Conservation (phyloP, 23 tunicate genomes). For the Corella eumyota region DNA sequence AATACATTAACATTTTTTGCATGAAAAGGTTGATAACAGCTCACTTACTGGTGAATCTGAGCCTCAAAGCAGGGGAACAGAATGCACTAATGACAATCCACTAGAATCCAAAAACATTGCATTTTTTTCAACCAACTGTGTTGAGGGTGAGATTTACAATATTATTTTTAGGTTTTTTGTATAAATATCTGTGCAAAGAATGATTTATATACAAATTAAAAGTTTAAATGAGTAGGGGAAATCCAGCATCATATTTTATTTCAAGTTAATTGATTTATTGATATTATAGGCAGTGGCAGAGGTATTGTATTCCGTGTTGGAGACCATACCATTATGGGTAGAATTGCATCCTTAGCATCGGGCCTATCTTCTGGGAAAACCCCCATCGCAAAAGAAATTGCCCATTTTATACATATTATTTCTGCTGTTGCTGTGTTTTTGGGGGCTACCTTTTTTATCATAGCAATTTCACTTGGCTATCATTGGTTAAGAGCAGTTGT, state of each 20-base stretch:
- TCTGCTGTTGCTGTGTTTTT: conserved; percentile 59
- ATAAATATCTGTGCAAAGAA: no score
- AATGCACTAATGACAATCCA: conserved; percentile 77
- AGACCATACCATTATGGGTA: conserved; percentile 57
- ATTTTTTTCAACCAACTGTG: conserved; percentile 98
- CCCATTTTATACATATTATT: conserved; percentile 59
- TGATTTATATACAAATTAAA: no score
- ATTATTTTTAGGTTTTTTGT: no score
- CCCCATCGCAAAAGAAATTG: conserved; percentile 32
- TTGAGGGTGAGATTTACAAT: conserved; percentile 90
- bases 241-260: no score
- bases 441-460: conserved; percentile 43
- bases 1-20: no score
- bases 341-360: conserved; percentile 51
- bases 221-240: no score
- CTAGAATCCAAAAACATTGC: conserved; percentile 95
- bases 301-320: conserved; percentile 24
- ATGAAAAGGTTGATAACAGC: conserved; percentile 92
- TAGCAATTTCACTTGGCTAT: conserved; percentile 23
- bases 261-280: no score
- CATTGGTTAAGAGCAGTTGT: conserved; percentile 19
- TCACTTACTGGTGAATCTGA: conserved; percentile 99
- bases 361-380: conserved; percentile 23
- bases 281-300: conserved; percentile 8
- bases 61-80: conserved; percentile 86